These are phyloP conservation scores for Mormyrus hasselquistii DNA, from an alignment of 2,797 vertebrate genomes.

Conservation along the genomic window DNA sequence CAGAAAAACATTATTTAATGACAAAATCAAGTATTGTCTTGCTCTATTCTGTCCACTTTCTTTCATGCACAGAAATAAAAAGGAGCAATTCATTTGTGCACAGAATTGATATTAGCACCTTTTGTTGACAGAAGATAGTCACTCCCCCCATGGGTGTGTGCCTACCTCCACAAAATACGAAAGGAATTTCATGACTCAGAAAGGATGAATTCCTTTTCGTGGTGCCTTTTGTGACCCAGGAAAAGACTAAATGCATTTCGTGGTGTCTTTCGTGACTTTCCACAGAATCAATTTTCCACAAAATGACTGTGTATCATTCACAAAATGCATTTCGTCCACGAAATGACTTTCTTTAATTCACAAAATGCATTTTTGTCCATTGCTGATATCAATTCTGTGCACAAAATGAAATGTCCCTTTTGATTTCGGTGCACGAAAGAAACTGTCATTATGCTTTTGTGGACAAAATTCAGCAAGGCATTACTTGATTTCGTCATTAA, in stretches of 20 bases:
- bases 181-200: not conserved
- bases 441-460: not conserved
- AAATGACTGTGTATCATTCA: not conserved
- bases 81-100: not conserved
- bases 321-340: not conserved
- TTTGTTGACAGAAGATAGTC: not conserved
- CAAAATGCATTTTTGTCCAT: not conserved
- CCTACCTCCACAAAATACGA: not conserved
- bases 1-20: not conserved
- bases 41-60: not conserved
- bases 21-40: not conserved
- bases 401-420: not conserved
- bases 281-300: not conserved
- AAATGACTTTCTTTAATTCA: not conserved
- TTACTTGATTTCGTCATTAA: not conserved
- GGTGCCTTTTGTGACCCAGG: too few species aligned
- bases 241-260: not conserved
- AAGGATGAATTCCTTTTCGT: not conserved
- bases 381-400: not conserved
- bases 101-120: not conserved
- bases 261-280: not conserved
- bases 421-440: not conserved
- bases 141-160: not conserved
- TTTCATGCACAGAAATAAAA: not conserved
- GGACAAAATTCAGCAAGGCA: not conserved